These are phyloP conservation scores for Rhamphomyia laevipes DNA, from an alignment of 2,888 invertebrate species.

Conservation along the genomic window DNA sequence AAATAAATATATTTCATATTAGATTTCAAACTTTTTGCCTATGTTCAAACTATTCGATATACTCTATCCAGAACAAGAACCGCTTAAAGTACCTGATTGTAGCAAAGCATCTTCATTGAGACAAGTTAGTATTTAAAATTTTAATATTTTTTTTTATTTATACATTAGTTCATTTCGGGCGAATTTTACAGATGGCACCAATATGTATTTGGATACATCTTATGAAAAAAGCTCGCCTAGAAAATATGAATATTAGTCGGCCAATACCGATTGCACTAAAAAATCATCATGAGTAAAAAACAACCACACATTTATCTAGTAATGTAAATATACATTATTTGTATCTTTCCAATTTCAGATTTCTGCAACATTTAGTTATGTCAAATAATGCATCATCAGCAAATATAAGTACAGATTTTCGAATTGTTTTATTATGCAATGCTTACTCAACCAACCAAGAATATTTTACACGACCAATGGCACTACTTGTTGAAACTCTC, in stretches of 20 bases:
- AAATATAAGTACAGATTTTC: slow-evolving; percentile 77
- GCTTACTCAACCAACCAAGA: slow-evolving; percentile 90
- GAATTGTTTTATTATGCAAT: slow-evolving; percentile 86
- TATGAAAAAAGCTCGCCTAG: slow-evolving; percentile 82
- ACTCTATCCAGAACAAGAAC: slow-evolving; percentile 84
- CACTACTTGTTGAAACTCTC: slow-evolving; percentile 77
- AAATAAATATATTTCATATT: slow-evolving; percentile 21
- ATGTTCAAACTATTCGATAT: slow-evolving; percentile 85
- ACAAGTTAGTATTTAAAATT: slow-evolving; percentile 18
- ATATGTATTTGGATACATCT: slow-evolving; percentile 96
- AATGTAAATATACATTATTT: neutral
- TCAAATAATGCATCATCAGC: slow-evolving; percentile 60
- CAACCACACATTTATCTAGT: neutral
- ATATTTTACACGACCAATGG: slow-evolving; percentile 84
- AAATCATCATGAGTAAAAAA: slow-evolving; percentile 66
- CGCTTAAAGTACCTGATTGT: slow-evolving; percentile 79
- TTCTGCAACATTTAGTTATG: slow-evolving; percentile 71
- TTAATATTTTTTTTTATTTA: neutral
- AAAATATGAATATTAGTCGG: slow-evolving; percentile 63
- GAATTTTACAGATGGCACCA: slow-evolving; percentile 58
- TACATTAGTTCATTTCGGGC: neutral
- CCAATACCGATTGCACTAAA: slow-evolving; percentile 72
- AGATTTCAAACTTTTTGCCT: slow-evolving; percentile 75
- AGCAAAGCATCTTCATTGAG: slow-evolving; percentile 58
- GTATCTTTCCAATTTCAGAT: slow-evolving; percentile 45